Evolutionary conservation across 2,888 invertebrate species (phyloP), one percentile per base, ranked within the genome.

Genomic region (Morinoia aosen): DNA sequence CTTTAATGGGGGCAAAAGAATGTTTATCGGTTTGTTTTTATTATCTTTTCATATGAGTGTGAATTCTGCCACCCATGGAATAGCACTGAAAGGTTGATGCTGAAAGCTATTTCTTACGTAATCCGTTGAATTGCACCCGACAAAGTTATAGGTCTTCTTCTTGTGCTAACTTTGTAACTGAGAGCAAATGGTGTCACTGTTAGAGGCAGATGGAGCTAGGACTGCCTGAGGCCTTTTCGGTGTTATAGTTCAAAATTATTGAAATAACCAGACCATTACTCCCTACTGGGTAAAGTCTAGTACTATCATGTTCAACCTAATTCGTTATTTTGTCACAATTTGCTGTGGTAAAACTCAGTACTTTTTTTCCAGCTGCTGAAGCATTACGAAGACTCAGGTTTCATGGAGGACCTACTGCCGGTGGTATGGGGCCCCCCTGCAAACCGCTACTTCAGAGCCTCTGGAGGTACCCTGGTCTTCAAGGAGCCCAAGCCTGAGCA

Each of bases 401-500:
- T 48, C 93, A 93, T 93, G 93, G 93, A 93, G 57, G 56, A 93
- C 57, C 25, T 93, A 19, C 57, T 57, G 25, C 93, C 93, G 25
- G 93, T 93, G 93, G 93, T 93, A 25, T 93, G 93, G 93, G 93
- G 93, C 56, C 33, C 93, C 25, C 25, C 57, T 25, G 93, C 93
- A 10, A 57, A 58, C 19, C 93, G 93, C 93, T 57, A 93, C 57
- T 93, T 93, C 93, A 57, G 25, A 11, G 25, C 48, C 40, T 56
- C 93, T 57, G 93, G 93, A 11, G 58, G 57, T 33, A 58, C 57
- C 25, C 12, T 57, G 12, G 93, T 93, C 25, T 93, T 93, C 57
- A 93, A 33, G 57, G 93, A 93, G n/a, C 93, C 93, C 57, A 93
- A 93, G 93, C 93, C 93, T 57, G 93, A 93, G 93, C 93, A 57